Base-by-base conservation (phyloP, 2,888 invertebrate species). In the Netelia fuscicornis region DNA sequence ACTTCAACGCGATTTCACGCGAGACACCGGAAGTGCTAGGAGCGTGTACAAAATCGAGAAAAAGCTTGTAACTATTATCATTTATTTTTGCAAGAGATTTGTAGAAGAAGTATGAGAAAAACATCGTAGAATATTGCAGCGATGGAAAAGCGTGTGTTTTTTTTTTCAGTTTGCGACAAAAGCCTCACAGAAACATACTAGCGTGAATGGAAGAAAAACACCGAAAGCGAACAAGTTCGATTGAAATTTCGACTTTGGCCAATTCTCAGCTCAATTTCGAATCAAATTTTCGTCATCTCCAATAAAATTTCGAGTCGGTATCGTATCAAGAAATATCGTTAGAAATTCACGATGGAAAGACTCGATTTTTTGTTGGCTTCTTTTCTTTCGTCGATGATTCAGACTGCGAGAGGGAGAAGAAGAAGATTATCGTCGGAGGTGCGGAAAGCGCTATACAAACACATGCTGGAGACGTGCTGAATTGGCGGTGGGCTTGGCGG, bases 391-490 rank as follows among this genome's bases (percentile, higher is more conserved):
- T 48, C 48, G 20, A 17, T 58, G 20, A 10, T 6, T 20, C 8
- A 58, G 20, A 23, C 48, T 17, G 67, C 42, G 25, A 65, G 60
- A 52, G 42, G 56, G 44, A 44, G 17, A 30, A 2, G 5, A 60
- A 60, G 10, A 13, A 8, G 17, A 54, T n/a, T 11, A 5, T 30
- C 9, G 23, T 62, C 25, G 67, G n/a, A 74, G 85, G 82, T 90
- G 90, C 90, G 87, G 84, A 89, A 90, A 89, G 92, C 89, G 85
- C 83, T 87, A 88, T 93, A 93, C 93, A 92, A 91, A 93, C 93
- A 93, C 91, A 93, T 93, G 92, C 92, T 93, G 85, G 92, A 92
- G 92, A 93, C 91, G 92, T 93, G 93, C 90, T 92, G 93, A 90
- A 93, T 91, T 91, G 92, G 92, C 90, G 92, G 91, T 89, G 92